Base-by-base conservation (phyloP, 2,888 invertebrate species). In the Cepaea hortensis region DNA sequence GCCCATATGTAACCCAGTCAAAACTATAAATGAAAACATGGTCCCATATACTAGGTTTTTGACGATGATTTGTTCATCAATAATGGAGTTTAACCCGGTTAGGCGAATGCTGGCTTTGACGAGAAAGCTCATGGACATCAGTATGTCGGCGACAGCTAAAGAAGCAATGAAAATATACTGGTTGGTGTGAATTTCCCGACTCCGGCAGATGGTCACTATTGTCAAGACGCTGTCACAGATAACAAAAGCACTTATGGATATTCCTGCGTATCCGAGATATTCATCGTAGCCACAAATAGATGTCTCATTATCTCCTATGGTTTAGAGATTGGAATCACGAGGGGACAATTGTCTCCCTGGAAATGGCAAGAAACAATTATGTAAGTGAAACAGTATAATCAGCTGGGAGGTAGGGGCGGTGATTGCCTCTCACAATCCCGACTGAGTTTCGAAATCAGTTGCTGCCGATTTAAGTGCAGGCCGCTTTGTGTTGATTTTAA, bases 161-260 rank as follows among this genome's bases (percentile, higher is more conserved):
- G 75, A 75, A 11, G 46, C 75, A 13, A 75, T 75, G 48, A 75
- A 75, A 20, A 75, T 75, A 46, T 75, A 48, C 75, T 48, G 75
- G 75, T 75, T 75, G 48, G 11, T 75, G 75, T 75, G 75, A 15
- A 75, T 48, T 9, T 35, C 48, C 46, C 3, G 75, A 15, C 46
- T 48, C 7, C 75, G 46, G 15, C 48, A 7, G 48, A 75, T 48
- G 46, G 75, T 75, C 48, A 20, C 15, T 18, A 75, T 20, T 15
- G 48, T 75, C 15, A 75, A 18, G 7, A 46, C 9, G 20, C 48
- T 75, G 9, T 75, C 48, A 75, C 46, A 46, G 15, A 75, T 75
- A 46, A 75, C 48, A 46, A 75, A 18, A 75, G 9, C 46, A 18
- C 48, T 75, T 0, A 75, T 4, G n/a, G 75, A 11, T 11, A 75